Evolutionary conservation across 2,113 vertebrate species (phyloP).

Genomic region (Hucho hucho): DNA sequence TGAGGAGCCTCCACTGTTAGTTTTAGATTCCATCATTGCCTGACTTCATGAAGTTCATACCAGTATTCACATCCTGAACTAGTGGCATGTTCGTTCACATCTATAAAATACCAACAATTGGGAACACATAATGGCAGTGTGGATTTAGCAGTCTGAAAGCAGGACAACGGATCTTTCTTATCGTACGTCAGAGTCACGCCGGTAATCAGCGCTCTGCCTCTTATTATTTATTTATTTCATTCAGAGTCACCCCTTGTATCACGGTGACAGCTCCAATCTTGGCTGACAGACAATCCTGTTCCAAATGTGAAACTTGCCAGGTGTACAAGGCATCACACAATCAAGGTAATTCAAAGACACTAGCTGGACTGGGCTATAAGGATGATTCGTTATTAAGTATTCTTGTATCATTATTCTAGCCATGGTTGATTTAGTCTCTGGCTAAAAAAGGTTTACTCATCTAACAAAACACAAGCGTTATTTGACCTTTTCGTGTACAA

Average conservation of each 20-base stretch:
- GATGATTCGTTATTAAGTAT: not conserved
- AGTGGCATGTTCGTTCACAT: not conserved
- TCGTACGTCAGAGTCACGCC: constrained; percentile 50
- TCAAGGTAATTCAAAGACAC: constrained; percentile 40
- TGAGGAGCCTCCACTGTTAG: no score
- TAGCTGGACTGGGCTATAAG: not conserved
- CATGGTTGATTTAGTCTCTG: not conserved
- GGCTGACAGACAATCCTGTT: constrained; percentile 21
- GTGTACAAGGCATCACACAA: constrained; percentile 31
- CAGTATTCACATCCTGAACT: not conserved
- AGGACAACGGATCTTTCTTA: constrained; percentile 40
- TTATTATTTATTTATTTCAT: constrained; percentile 59
- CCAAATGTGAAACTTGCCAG: constrained; percentile 26
- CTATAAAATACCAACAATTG: not conserved
- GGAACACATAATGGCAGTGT: not conserved
- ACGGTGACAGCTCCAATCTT: constrained; percentile 43
- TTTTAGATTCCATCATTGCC: no score
- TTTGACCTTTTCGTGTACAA: not conserved
- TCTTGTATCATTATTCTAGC: not conserved
- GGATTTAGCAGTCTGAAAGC: constrained; percentile 42
- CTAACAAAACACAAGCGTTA: not conserved
- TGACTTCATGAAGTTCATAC: not conserved
- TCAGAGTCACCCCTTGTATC: constrained; percentile 26
- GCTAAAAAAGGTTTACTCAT: not conserved
- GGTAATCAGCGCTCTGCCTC: constrained; percentile 41